Percentiles rank a stretch among this genome's conserved stretches.
These are phyloP conservation scores for Protodeltote pygarga DNA, from an alignment of 2,888 invertebrate genomes.

Conservation along the genomic window DNA sequence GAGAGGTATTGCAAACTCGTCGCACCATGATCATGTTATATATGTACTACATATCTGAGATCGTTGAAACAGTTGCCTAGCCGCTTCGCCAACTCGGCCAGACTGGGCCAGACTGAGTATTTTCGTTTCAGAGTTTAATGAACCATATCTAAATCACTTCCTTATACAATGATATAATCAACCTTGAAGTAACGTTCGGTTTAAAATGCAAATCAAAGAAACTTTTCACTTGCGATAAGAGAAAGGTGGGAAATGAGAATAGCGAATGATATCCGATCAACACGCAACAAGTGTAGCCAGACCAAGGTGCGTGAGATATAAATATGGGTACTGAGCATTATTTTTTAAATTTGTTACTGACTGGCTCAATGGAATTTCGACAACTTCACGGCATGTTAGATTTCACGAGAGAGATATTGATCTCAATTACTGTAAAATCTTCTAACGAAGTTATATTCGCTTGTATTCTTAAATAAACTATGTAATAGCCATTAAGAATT, in stretches of 20 bases:
- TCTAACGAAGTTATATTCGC: constrained; percentile 62
- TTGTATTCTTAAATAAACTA: constrained; percentile 63
- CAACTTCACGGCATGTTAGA: constrained; percentile 43
- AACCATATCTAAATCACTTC: constrained; percentile 49
- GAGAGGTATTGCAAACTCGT: constrained; percentile 30
- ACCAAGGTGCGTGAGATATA: constrained; percentile 36
- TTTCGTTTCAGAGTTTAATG: constrained; percentile 61
- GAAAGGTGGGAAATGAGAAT: constrained; percentile 26
- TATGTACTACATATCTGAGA: constrained; percentile 54
- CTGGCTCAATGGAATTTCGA: constrained; percentile 24
- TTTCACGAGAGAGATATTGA: constrained; percentile 28
- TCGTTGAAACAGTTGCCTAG: constrained; percentile 63
- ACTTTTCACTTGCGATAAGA: constrained; percentile 16
- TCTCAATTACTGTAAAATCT: constrained; percentile 61
- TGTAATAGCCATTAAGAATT: constrained; percentile 78
- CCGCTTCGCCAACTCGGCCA: constrained; percentile 77
- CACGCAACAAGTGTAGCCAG: constrained; percentile 36
- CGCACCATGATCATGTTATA: constrained; percentile 19
- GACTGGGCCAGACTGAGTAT: constrained; percentile 65
- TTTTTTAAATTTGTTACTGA: constrained; percentile 20
- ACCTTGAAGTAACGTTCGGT: constrained; percentile 6
- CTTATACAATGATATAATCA: constrained; percentile 20
- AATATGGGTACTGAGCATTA: constrained; percentile 25
- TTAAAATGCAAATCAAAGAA: background rate
- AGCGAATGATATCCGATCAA: constrained; percentile 31